Evolutionary conservation across 2,888 invertebrate species (phyloP), one percentile per base, ranked within the genome.

Genomic region (Morpho achilles): DNA sequence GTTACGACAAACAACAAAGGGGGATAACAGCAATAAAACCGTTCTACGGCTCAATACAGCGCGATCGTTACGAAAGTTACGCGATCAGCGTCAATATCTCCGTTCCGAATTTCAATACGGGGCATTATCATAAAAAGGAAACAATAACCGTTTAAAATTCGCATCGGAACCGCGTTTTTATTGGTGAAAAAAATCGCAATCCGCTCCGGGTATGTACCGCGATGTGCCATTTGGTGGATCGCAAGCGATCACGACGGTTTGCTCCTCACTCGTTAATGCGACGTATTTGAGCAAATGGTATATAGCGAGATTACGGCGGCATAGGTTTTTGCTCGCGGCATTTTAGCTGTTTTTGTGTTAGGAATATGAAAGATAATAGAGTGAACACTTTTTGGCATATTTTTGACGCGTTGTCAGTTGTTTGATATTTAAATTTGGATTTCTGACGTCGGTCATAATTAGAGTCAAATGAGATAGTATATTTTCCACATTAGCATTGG

Each of bases 71-170:
- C 76, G 59, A 67, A 74, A 75, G 81, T 83, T 79, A 82, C 84
- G 82, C 84, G 84, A 76, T 76, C 77, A 72, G 70, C 71, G 72
- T 69, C 72, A 72, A 75, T 76, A 73, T 75, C 79, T 74, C 79
- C 80, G 80, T 78, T 81, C 74, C 79, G 79, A 80, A 83, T 82
- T 84, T 83, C 82, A 85, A 86, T 84, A 81, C 81, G 76, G 80
- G 77, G 73, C 85, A 89, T 88, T 87, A 88, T 80, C 86, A 87
- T 89, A 87, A 90, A 89, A 87, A 84, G 81, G 82, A 83, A 87
- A 90, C 87, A 87, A 87, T 88, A 89, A 87, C 86, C 85, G 79
- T 89, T 88, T 85, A 84, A 87, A 87, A 86, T 84, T 84, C 79
- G 82, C 79, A 83, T 80, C 77, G 79, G 78, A 75, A 76, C 80